Evolutionary conservation across 1,140 invertebrate species (phyloP), one percentile per base, ranked within the genome.

Genomic region (Octopus sinensis): DNA sequence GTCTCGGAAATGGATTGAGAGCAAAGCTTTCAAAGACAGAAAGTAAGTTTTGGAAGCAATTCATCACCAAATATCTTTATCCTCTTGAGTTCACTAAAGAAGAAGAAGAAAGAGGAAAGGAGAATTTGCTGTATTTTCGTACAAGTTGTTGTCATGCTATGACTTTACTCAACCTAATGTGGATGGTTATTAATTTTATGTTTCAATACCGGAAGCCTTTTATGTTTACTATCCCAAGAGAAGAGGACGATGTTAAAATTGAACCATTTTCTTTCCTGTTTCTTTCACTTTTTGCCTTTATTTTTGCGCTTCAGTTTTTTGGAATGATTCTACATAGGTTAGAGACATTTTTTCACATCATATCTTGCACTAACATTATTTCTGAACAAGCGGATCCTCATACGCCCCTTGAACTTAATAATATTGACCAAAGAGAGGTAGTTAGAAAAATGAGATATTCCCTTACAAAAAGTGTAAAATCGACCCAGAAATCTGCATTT

Each of bases 301-400:
- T 91, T 77, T 83, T 92, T 12, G 75, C 91, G 12, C 86, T 92
- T 17, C 91, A 92, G 82, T 89, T 92, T 82, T 76, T 91, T 51
- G 91, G 90, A 7, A 92, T 92, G 92, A 80, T 92, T 17, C 85
- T 91, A 10, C 92, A 92, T 83, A 82, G 92, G 52, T 99, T 99
- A 90, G 97, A 97, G 87, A 99, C 98, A 5, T 92, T 99, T 56
- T 96, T 97, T 0, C 98, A 99, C 90, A 98, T 99, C 85, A 92
- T 99, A 86, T 96, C 98, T 10, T 97, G 97, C 4, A 99, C 97
- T 7, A 96, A 98, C 73, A 84, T 88, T 43, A 43, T 43, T 43
- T 43, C 30, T 43, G 30, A 43, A 43, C 30, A 43, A 0, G 30
- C 30, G 2, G 30, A 2, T 43, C 0, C 30, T 43, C 0, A 43